Conservation (phyloP, 2,113 vertebrate genomes). For the Microcebus jonahi region DNA sequence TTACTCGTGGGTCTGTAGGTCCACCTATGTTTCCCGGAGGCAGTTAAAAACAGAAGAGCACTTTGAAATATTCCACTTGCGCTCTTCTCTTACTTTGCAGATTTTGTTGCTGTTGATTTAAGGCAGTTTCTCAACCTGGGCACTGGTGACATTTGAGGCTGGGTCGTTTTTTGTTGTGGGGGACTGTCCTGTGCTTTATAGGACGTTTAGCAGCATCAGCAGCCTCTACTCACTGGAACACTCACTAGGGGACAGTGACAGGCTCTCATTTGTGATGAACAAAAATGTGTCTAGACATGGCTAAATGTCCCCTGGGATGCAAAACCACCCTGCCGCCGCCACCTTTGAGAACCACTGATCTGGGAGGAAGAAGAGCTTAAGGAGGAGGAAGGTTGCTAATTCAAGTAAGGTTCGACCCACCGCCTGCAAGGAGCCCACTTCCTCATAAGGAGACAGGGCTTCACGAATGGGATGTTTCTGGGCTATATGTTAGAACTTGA, state of each 20-base stretch:
- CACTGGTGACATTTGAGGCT: neutral
- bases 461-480: fast-evolving
- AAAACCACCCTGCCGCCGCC: fast-evolving
- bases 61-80: neutral
- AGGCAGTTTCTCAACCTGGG: neutral
- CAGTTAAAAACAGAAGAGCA: neutral
- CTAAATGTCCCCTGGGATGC: neutral
- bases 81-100: neutral
- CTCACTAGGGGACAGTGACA: neutral
- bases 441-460: fast-evolving
- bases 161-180: neutral
- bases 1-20: fast-evolving
- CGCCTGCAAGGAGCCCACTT: fast-evolving
- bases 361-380: neutral
- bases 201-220: neutral
- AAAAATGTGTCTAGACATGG: neutral
- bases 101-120: neutral
- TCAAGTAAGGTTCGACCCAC: neutral
- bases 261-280: fast-evolving
- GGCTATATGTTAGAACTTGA: neutral
- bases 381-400: neutral
- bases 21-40: neutral
- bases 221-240: neutral
- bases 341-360: neutral
- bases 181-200: neutral